Conservation (phyloP, 1,140 invertebrate genomes). For the Polypedilum vanderplanki region DNA sequence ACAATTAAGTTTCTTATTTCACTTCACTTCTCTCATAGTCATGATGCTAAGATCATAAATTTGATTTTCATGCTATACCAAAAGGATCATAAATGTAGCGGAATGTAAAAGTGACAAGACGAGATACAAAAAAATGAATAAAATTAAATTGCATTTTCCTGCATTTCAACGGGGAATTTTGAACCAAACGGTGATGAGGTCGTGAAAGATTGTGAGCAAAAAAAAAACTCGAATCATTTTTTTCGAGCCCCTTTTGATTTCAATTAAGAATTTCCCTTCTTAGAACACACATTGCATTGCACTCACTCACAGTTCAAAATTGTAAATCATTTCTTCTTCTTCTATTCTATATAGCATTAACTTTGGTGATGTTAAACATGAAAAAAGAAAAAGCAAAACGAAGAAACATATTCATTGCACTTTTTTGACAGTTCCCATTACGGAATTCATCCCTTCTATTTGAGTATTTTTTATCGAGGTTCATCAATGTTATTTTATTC, state of each 20-base stretch:
- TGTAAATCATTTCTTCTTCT: conserved; percentile 20
- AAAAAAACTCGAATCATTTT: background rate
- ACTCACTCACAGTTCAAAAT: conserved; percentile 25
- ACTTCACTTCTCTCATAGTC: background rate
- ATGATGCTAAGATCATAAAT: conserved; percentile 14
- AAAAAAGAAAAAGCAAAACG: background rate
- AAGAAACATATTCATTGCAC: conserved; percentile 6
- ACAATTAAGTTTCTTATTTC: background rate
- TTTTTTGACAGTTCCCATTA: background rate
- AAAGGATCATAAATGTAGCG: conserved; percentile 22
- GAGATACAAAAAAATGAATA: background rate
- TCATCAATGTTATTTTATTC: no score
- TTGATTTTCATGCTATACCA: background rate
- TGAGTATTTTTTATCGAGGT: no score
- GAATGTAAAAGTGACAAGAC: background rate
- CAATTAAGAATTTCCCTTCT: conserved; percentile 13
- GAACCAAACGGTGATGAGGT: background rate
- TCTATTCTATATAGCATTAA: background rate
- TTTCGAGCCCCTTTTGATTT: conserved; percentile 18
- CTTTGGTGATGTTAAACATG: background rate
- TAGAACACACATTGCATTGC: background rate
- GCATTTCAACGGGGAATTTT: background rate
- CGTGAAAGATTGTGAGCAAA: conserved; percentile 5
- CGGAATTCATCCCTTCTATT: no score
- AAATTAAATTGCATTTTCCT: background rate